These are phyloP conservation scores for Eilema griseolum DNA, from an alignment of 2,888 invertebrate species.

Conservation along the genomic window DNA sequence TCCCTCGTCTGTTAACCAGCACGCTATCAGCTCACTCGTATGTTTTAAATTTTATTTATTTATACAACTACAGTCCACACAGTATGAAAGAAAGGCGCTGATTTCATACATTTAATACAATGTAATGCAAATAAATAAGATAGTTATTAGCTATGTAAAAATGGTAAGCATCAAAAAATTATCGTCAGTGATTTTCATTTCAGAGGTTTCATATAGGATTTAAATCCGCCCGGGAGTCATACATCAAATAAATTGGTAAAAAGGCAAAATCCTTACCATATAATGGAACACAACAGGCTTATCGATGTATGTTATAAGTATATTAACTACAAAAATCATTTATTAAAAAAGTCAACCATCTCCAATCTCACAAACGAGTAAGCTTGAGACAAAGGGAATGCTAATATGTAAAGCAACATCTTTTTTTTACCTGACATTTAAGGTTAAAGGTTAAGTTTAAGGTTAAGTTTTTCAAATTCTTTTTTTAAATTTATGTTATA, in stretches of 20 bases:
- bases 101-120: no score
- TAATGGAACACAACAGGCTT: background rate
- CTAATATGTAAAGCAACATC: background rate
- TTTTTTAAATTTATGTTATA: no score
- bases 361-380: background rate
- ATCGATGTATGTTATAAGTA: background rate
- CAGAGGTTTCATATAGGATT: background rate
- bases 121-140: no score
- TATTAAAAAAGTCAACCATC: background rate
- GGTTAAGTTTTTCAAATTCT: no score
- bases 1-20: background rate
- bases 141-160: no score
- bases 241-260: background rate
- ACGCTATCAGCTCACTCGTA: no score
- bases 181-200: background rate
- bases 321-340: background rate
- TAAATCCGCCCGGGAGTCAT: background rate
- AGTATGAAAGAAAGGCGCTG: no score
- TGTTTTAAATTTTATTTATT: no score
- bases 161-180: background rate
- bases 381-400: background rate
- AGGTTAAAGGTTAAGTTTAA: no score
- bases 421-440: no score
- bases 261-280: background rate
- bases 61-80: no score